phyloP scores from a whole-genome alignment of 1,140 invertebrate genomes.

The Ceratitis capitata region DNA sequence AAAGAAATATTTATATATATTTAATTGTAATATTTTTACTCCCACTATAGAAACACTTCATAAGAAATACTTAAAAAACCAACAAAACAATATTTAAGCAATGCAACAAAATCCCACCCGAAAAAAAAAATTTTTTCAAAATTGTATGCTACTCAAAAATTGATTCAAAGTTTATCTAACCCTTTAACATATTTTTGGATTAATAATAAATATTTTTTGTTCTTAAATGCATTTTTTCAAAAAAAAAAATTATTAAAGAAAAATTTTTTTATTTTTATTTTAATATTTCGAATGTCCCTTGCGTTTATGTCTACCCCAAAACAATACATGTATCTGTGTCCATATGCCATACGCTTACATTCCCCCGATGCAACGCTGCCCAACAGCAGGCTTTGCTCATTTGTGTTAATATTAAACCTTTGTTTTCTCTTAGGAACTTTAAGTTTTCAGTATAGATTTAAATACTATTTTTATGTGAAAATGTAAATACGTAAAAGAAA shows the following conservation, averaged over 20 bases:
- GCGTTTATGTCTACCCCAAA: neutral
- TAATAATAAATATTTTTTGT: neutral
- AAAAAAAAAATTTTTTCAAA: neutral
- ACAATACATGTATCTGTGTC: neutral
- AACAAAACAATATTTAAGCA: neutral
- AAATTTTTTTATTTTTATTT: neutral
- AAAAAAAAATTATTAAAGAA: neutral
- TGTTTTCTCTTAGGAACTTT: neutral
- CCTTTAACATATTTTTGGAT: neutral
- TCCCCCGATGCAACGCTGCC: conserved; percentile 52
- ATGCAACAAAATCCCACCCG: conserved; percentile 49
- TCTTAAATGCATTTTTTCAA: neutral
- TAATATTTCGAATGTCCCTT: neutral
- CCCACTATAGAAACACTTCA: no score
- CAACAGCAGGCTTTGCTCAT: conserved; percentile 14
- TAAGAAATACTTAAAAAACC: no score
- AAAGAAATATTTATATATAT: neutral
- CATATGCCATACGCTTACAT: conserved; percentile 34
- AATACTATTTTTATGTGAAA: neutral
- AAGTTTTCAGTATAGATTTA: neutral
- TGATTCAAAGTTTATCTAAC: conserved; percentile 5
- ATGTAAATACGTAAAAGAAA: neutral
- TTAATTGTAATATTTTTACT: neutral
- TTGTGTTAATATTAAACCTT: neutral
- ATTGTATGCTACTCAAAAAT: neutral